A percentile compares a stretch with the other conserved stretches of the same genome.
Conservation (phyloP, 1,140 invertebrate genomes). For the Aphis gossypii region DNA sequence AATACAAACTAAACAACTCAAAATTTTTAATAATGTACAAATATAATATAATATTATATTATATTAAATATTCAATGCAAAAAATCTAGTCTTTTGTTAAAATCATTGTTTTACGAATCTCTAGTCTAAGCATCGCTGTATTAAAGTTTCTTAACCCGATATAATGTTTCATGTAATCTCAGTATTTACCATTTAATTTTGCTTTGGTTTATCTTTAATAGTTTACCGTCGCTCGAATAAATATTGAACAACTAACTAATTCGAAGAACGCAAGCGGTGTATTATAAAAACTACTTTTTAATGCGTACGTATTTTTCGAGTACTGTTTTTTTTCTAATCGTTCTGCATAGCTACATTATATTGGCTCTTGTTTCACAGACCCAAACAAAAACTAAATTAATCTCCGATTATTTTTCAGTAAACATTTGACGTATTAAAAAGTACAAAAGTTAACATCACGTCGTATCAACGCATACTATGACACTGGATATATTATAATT, state of each 20-base stretch:
- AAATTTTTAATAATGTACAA: no score
- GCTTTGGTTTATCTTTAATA: not conserved
- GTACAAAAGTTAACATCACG: not conserved
- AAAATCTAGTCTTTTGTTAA: not conserved
- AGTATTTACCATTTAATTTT: not conserved
- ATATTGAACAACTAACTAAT: not conserved
- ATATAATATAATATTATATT: no score
- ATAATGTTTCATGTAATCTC: not conserved
- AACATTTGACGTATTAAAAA: not conserved
- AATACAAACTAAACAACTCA: no score
- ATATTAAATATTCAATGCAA: no score
- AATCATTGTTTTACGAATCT: not conserved
- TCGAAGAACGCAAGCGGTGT: not conserved
- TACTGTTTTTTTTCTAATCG: not conserved
- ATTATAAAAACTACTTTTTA: not conserved
- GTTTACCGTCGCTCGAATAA: not conserved
- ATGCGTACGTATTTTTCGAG: not conserved
- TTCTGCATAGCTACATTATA: not conserved
- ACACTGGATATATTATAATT: not conserved
- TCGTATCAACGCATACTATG: not conserved
- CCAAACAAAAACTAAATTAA: constrained; percentile 2
- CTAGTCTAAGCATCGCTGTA: not conserved
- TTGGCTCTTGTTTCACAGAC: not conserved
- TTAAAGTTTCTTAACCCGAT: not conserved
- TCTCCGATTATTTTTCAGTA: constrained; percentile 8